These are phyloP conservation scores for Drosophila parabipectinata DNA, from an alignment of 1,140 invertebrate genomes.

Conservation along the genomic window DNA sequence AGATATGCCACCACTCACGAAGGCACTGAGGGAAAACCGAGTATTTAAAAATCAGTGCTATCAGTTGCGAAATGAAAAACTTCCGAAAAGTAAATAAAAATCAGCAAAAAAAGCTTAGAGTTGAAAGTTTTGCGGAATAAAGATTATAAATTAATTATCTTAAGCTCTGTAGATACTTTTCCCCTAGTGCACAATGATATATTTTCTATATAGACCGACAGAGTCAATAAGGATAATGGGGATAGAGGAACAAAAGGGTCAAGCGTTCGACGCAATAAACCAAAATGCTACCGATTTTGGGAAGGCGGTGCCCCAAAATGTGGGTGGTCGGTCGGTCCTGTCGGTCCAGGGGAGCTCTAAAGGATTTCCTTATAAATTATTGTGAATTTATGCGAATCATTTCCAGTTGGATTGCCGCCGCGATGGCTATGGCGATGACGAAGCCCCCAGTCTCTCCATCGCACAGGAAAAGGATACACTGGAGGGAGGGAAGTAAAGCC, in stretches of 20 bases:
- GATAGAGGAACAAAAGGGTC: constrained; percentile 73
- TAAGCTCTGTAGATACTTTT: neutral
- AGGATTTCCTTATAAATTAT: constrained; percentile 82
- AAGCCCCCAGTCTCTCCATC: constrained; percentile 7
- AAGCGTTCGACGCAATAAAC: constrained; percentile 69
- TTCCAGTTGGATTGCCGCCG: constrained; percentile 74
- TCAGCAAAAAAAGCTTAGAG: neutral
- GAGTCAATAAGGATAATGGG: constrained; percentile 70
- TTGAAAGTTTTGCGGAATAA: neutral
- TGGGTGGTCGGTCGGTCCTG: neutral
- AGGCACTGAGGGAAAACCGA: constrained; percentile 12
- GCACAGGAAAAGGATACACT: neutral
- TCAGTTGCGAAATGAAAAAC: neutral
- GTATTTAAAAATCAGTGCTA: no score
- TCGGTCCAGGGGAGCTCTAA: constrained; percentile 33
- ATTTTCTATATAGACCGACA: constrained; percentile 46
- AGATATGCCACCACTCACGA: constrained; percentile 39
- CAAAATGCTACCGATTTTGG: constrained; percentile 46
- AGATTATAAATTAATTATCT: neutral
- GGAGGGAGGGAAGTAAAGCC: constrained; percentile 38
- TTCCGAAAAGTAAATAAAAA: neutral
- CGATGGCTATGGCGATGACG: constrained; percentile 37
- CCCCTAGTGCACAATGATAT: constrained; percentile 32
- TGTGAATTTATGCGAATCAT: constrained; percentile 82
- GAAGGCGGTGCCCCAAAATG: constrained; percentile 21